Conservation (phyloP, 2,797 vertebrate genomes). For the Platyrinchus mystaceus region DNA sequence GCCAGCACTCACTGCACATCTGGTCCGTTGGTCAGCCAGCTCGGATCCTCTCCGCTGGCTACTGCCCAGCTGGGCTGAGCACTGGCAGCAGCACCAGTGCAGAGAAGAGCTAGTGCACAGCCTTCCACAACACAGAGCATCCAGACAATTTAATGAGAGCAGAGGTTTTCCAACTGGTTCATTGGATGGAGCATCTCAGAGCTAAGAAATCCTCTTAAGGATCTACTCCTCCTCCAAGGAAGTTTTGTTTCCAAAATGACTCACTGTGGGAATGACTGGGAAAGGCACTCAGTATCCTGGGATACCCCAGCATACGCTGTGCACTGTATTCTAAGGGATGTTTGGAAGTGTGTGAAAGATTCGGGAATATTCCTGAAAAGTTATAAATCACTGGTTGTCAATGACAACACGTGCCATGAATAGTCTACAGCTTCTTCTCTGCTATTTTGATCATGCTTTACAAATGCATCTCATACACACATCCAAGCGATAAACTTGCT, state of each 20-base stretch:
- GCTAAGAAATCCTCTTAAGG: neutral
- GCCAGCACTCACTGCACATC: conserved; percentile 59
- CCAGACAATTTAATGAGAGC: neutral
- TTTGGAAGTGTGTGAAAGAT: neutral
- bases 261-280: neutral
- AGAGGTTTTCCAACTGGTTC: conserved; percentile 3
- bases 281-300: neutral
- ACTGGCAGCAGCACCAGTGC: conserved; percentile 45
- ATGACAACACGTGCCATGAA: conserved; percentile 61
- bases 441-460: conserved; percentile 50
- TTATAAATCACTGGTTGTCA: conserved; percentile 48
- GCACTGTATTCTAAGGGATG: neutral
- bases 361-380: neutral
- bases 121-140: neutral
- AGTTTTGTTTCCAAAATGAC: neutral
- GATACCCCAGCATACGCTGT: neutral
- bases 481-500: conserved; percentile 59
- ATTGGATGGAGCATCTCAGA: neutral
- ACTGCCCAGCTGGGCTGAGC: conserved; percentile 50
- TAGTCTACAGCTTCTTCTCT: conserved; percentile 46
- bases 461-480: conserved; percentile 42
- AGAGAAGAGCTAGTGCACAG: neutral
- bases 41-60: conserved; percentile 51
- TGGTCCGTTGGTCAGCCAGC: conserved; percentile 62
- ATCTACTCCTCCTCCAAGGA: neutral